Evolutionary conservation across 1,140 invertebrate species (phyloP).

Genomic region (Mactra quadrangularis): DNA sequence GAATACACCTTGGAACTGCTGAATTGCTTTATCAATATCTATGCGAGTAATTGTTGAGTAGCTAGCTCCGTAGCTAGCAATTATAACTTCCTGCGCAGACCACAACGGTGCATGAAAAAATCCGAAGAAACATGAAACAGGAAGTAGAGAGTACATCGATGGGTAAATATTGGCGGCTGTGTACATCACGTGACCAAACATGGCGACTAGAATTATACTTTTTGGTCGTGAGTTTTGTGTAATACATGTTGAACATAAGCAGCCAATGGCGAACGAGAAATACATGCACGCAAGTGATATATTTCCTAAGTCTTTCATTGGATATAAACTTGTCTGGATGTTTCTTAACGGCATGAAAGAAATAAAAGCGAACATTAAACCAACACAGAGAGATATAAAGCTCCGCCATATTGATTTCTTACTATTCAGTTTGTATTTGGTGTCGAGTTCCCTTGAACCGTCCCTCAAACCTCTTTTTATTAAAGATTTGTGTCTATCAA

Average conservation of each 20-base stretch:
- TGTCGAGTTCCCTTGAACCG: conserved; percentile 18
- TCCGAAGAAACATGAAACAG: conserved; percentile 65
- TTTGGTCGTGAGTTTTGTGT: conserved; percentile 71
- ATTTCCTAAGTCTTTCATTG: conserved; percentile 60
- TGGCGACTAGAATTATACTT: conserved; percentile 67
- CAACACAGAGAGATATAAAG: conserved; percentile 67
- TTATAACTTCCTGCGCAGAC: conserved; percentile 69
- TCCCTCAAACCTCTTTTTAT: conserved; percentile 22
- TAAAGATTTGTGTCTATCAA: conserved; percentile 42
- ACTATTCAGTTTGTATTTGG: conserved; percentile 51
- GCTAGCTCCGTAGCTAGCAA: conserved; percentile 69
- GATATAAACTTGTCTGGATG: conserved; percentile 70
- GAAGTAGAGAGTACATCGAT: conserved; percentile 66
- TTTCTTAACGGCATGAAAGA: conserved; percentile 71
- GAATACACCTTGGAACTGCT: conserved; percentile 71
- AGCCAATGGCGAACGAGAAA: conserved; percentile 67
- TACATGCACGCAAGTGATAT: conserved; percentile 66
- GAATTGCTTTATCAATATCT: conserved; percentile 67
- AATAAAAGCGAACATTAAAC: conserved; percentile 72
- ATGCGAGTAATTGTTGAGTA: conserved; percentile 67
- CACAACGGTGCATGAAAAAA: conserved; percentile 70
- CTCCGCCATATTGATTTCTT: conserved; percentile 70
- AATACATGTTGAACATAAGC: conserved; percentile 65
- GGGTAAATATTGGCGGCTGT: conserved; percentile 68
- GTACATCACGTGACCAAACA: conserved; percentile 70